Evolutionary conservation across 2,888 invertebrate species (phyloP).

Genomic region (Acanthacorydalis orientalis): DNA sequence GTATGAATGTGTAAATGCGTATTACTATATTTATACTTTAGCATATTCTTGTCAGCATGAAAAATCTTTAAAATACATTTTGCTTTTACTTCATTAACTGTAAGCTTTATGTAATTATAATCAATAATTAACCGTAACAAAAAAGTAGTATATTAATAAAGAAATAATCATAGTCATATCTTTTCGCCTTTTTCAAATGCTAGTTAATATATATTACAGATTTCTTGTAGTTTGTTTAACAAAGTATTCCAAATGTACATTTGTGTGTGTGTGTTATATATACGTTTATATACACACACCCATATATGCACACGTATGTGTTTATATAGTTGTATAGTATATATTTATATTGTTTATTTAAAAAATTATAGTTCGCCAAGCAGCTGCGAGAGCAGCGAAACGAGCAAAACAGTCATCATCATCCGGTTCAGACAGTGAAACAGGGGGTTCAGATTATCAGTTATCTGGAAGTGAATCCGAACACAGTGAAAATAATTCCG

Average conservation of each 20-base stretch:
- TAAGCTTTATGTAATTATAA: too few species aligned
- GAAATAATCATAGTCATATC: too few species aligned
- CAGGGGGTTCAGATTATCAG: constrained; percentile 24
- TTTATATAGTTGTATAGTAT: neutral
- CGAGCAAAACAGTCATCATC: constrained; percentile 24
- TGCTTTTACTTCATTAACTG: too few species aligned
- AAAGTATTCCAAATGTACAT: too few species aligned
- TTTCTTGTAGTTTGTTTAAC: too few species aligned
- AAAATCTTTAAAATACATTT: neutral
- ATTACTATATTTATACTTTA: neutral
- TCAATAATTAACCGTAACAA: too few species aligned
- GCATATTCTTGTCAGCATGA: neutral
- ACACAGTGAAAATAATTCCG: constrained; percentile 33
- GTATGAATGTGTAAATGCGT: neutral
- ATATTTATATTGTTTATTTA: constrained; percentile 2
- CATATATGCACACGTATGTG: neutral
- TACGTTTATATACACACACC: neutral
- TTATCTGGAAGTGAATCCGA: constrained; percentile 26
- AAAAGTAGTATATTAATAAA: too few species aligned
- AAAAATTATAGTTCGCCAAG: constrained; percentile 30
- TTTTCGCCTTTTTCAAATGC: too few species aligned
- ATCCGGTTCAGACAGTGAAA: constrained; percentile 7
- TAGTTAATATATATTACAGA: too few species aligned
- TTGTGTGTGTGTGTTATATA: too few species aligned
- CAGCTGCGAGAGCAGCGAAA: constrained; percentile 39